Percentiles rank a stretch among this genome's conserved stretches.
Conservation (phyloP, 1,140 invertebrate genomes). For the Colletes latitarsis region DNA sequence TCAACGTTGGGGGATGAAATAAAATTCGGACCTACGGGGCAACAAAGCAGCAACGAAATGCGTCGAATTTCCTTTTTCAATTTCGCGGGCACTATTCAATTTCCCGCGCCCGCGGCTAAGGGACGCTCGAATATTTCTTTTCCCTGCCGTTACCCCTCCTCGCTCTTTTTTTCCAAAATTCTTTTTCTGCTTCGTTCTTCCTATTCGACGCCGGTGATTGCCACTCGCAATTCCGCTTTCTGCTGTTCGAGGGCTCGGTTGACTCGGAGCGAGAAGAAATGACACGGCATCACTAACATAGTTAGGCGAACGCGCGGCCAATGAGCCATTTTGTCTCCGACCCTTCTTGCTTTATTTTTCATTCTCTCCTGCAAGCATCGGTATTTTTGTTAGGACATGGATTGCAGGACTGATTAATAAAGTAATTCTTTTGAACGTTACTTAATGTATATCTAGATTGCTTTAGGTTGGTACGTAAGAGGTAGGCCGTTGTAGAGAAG, state of each 20-base stretch:
- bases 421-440: no score
- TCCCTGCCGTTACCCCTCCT: slow-evolving; percentile 12
- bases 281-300: slow-evolving; percentile 66
- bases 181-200: slow-evolving; percentile 45
- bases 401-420: no score
- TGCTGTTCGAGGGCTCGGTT: slow-evolving; percentile 36
- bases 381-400: no score
- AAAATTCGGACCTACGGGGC: slow-evolving; percentile 41
- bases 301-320: slow-evolving; percentile 71
- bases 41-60: slow-evolving; percentile 63
- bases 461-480: no score
- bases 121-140: slow-evolving; percentile 49
- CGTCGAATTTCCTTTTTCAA: slow-evolving; percentile 73
- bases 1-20: neutral
- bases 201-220: slow-evolving; percentile 61
- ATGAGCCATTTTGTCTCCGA: slow-evolving; percentile 71
- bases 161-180: slow-evolving; percentile 31
- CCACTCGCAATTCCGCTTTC: slow-evolving; percentile 61
- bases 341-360: slow-evolving; percentile 60
- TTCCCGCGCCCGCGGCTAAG: slow-evolving; percentile 65
- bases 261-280: slow-evolving; percentile 63
- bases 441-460: no score
- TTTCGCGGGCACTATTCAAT: slow-evolving; percentile 73
- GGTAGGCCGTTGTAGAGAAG: no score
- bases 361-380: slow-evolving; percentile 23